These are phyloP conservation scores for Nasonovia ribisnigri DNA, from an alignment of 2,888 invertebrate genomes.

Conservation along the genomic window DNA sequence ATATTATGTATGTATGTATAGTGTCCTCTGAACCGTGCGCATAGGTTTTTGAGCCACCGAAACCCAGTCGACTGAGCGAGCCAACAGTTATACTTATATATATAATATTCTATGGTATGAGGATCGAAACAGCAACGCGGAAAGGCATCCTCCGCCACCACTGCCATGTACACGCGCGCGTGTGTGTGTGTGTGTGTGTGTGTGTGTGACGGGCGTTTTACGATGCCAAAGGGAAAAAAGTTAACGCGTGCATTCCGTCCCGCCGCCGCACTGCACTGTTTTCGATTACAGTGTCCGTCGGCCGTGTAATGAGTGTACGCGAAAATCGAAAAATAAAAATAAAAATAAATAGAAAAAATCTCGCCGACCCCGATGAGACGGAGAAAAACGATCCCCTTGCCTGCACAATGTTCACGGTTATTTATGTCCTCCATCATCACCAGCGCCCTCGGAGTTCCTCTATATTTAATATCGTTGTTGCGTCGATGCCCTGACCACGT, in stretches of 20 bases:
- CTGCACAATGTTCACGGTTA: background rate
- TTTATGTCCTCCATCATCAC: background rate
- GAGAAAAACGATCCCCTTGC: background rate
- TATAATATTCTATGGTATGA: background rate
- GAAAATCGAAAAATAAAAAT: conserved; percentile 20
- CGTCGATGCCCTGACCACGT: background rate
- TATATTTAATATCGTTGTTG: background rate
- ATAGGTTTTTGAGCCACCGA: background rate
- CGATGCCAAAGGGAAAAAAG: conserved; percentile 22
- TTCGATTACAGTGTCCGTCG: conserved; percentile 49
- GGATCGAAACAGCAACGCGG: conserved; percentile 2
- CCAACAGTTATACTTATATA: background rate
- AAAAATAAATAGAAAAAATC: conserved; percentile 7
- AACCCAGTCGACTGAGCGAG: conserved; percentile 10
- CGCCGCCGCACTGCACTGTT: conserved; percentile 1
- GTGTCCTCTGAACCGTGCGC: background rate
- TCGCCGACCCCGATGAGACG: background rate
- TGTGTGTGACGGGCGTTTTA: conserved; percentile 7
- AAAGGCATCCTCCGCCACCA: conserved; percentile 22
- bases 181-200: background rate
- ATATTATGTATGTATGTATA: background rate
- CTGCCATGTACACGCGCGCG: background rate
- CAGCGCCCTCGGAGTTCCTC: background rate
- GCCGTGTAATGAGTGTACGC: conserved; percentile 50
- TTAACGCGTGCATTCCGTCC: conserved; percentile 33